Evolutionary conservation across 2,888 invertebrate species (phyloP).

Genomic region (Parnassius smintheus): DNA sequence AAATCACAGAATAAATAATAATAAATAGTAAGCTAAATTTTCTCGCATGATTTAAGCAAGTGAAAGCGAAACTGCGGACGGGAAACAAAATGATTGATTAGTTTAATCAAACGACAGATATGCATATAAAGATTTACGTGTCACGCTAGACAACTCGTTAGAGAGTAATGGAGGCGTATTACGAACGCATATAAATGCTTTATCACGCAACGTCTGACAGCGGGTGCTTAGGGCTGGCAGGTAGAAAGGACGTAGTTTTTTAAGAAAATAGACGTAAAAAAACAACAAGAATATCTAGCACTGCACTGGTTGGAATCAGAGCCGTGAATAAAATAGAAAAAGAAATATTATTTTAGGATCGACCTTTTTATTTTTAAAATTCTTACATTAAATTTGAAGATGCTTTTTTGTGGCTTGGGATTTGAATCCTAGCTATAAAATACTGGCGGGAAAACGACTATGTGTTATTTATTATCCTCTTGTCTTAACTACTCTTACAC

Average conservation of each 20-base stretch:
- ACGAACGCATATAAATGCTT: constrained; percentile 17
- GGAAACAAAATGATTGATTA: constrained; percentile 37
- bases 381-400: no score
- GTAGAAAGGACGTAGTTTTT: background rate
- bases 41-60: constrained; percentile 19
- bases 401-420: no score
- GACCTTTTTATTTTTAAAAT: background rate
- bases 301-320: no score
- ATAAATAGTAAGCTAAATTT: no score
- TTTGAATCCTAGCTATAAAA: no score
- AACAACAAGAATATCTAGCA: no score
- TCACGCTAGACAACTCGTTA: constrained; percentile 30
- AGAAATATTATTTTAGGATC: no score
- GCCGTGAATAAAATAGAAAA: no score
- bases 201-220: constrained; percentile 21
- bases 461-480: no score
- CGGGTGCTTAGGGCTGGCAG: constrained; percentile 20
- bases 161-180: constrained; percentile 25
- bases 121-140: constrained; percentile 33
- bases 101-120: constrained; percentile 36
- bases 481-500: no score
- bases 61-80: constrained; percentile 33
- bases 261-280: background rate
- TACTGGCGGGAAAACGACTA: no score
- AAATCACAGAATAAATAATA: no score